A percentile compares a stretch with the other conserved stretches of the same genome.
These are phyloP conservation scores for Eidolon dupreanum DNA, from an alignment of 2,797 vertebrate species.

Conservation along the genomic window DNA sequence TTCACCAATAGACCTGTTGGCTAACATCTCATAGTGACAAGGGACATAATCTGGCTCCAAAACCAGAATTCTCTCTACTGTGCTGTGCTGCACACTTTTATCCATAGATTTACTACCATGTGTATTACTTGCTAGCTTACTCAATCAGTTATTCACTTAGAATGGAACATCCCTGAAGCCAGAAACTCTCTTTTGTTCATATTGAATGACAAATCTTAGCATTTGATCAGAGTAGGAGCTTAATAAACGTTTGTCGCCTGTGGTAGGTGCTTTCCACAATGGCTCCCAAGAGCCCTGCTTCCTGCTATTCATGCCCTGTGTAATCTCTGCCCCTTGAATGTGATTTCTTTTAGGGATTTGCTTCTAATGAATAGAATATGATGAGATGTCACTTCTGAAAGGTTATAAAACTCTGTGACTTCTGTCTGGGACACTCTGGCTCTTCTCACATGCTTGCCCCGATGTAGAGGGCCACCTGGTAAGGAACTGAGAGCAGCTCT, in stretches of 20 bases:
- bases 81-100: background rate
- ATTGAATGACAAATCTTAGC: background rate
- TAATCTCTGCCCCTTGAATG: too few species aligned
- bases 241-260: background rate
- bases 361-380: background rate
- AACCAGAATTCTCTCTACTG: background rate
- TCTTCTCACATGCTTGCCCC: background rate
- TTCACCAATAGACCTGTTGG: background rate
- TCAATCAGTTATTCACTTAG: background rate
- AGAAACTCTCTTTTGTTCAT: background rate
- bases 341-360: background rate
- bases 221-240: background rate
- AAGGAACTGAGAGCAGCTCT: background rate
- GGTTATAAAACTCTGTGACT: background rate
- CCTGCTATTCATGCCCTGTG: too few species aligned
- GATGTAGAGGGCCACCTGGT: background rate
- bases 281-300: background rate
- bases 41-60: background rate
- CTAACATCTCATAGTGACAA: too few species aligned
- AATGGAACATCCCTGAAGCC: background rate
- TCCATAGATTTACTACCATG: background rate
- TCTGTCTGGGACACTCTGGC: background rate
- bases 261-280: background rate
- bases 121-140: background rate
- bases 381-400: background rate